Percentiles rank a stretch among this genome's conserved stretches.
Evolutionary conservation across 2,797 vertebrate genomes (phyloP).

Genomic region (Myotis myotis): DNA sequence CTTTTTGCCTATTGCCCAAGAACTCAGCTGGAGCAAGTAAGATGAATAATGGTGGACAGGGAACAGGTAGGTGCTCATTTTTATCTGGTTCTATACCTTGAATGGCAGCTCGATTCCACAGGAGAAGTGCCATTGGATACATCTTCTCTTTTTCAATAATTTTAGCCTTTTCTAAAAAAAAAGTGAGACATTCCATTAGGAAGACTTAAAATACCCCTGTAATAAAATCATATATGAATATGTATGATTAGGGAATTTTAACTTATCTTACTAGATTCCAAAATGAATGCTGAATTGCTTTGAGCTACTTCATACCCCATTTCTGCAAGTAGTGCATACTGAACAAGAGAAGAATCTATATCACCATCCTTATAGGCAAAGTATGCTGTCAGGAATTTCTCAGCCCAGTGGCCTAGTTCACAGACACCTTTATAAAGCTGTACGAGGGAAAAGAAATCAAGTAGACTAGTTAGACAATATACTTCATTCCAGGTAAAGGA

Average conservation of each 20-base stretch:
- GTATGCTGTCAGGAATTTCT: constrained; percentile 81
- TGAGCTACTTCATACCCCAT: constrained; percentile 84
- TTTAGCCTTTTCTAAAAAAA: constrained; percentile 77
- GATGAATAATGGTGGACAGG: background rate
- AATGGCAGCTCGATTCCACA: constrained; percentile 80
- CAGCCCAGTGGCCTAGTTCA: constrained; percentile 80
- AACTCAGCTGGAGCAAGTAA: background rate
- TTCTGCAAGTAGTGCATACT: constrained; percentile 81
- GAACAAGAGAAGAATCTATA: constrained; percentile 79
- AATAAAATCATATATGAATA: constrained; percentile 36
- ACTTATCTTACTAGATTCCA: constrained; percentile 81
- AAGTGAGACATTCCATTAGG: constrained; percentile 48
- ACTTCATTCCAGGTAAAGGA: constrained; percentile 24
- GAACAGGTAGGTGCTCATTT: constrained; percentile 30
- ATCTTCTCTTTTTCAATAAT: constrained; percentile 77
- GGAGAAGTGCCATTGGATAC: constrained; percentile 79
- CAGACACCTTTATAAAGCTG: constrained; percentile 83
- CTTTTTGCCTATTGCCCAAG: background rate
- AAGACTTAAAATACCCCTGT: constrained; percentile 34
- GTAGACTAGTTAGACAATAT: constrained; percentile 11
- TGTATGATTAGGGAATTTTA: constrained; percentile 53
- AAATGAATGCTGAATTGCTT: constrained; percentile 82
- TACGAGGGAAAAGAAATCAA: constrained; percentile 49
- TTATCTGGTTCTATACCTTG: constrained; percentile 78
- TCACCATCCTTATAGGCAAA: constrained; percentile 79